Percentiles rank a stretch among this genome's conserved stretches.
These are phyloP conservation scores for Sesamia nonagrioides DNA, from an alignment of 1,140 invertebrate species.

Conservation along the genomic window DNA sequence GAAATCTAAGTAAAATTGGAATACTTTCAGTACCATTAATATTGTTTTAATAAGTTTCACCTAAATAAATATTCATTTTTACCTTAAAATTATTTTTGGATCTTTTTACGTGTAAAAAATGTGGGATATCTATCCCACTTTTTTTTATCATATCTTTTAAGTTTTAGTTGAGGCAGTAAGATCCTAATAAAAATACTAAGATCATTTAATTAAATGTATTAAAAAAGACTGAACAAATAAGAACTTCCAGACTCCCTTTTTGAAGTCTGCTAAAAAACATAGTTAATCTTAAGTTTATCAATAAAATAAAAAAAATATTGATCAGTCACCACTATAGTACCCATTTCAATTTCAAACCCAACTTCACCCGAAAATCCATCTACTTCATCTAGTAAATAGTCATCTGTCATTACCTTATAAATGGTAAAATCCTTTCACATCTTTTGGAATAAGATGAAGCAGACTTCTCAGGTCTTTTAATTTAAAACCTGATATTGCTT, in stretches of 20 bases:
- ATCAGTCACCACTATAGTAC: not conserved
- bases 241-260: no score
- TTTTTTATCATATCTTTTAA: not conserved
- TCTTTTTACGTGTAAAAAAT: conserved; percentile 10
- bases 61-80: not conserved
- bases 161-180: not conserved
- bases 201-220: not conserved
- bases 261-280: no score
- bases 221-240: no score
- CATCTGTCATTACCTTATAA: not conserved
- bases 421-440: conserved; percentile 36
- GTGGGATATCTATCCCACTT: no score
- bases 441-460: conserved; percentile 47
- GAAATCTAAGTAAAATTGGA: no score
- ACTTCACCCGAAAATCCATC: conserved; percentile 25
- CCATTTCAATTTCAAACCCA: conserved; percentile 17
- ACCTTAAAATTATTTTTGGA: not conserved
- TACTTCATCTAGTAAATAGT: conserved; percentile 16
- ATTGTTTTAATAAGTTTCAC: conserved; percentile 6
- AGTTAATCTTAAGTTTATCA: no score
- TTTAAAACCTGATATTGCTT: conserved; percentile 43
- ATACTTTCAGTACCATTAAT: no score
- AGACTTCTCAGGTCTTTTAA: conserved; percentile 45
- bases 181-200: not conserved
- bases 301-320: not conserved